Base-by-base conservation (phyloP, 2,113 vertebrate species). In the Sinocyclocheilus maitianheensis region DNA sequence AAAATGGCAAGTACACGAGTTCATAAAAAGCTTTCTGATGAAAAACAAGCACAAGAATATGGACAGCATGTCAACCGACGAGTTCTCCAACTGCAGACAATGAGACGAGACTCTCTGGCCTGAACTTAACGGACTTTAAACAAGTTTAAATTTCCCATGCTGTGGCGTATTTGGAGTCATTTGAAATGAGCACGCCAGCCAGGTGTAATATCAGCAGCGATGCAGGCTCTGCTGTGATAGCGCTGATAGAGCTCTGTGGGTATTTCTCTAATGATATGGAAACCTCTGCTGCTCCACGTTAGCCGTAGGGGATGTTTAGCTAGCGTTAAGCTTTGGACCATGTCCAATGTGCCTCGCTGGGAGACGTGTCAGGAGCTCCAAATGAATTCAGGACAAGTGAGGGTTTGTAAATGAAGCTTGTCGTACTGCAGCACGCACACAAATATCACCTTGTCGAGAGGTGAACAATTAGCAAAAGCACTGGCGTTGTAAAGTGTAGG, bases 281-380 rank as follows among this genome's bases (percentile, higher is more conserved):
- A n/a, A 43, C 18, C 40, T 53, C 43, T 53, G 40, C 84, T 46
- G 77, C 75, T 26, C 9, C 2, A 43, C 22, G 60, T 20, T 69
- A 53, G 77, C 53, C 77, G 76, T 84, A 77, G 79, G 80, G 86
- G 77, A 69, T 88, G 86, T 84, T 88, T 87, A 87, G 72, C 53
- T 40, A 46, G 83, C 8, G 71, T 77, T 43, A 48, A 88, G 85
- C 67, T 90, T 75, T 80, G 85, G 90, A 90, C 78, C 9, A 11
- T 55, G 46, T 65, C 55, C 83, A 78, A 77, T 12, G 22, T 63
- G 67, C 40, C 20, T 83, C 34, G 72, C 34, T n/a, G n/a, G 18
- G 82, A 62, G 65, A 87, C 22, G 60, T 75, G 53, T 81, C 30
- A 60, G 43, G 76, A 65, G 20, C 65, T 37, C 63, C 34, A 81